Percentiles rank a stretch among this genome's conserved stretches.
These are phyloP conservation scores for Palloptera scutellata DNA, from an alignment of 2,888 invertebrate species.

Conservation along the genomic window DNA sequence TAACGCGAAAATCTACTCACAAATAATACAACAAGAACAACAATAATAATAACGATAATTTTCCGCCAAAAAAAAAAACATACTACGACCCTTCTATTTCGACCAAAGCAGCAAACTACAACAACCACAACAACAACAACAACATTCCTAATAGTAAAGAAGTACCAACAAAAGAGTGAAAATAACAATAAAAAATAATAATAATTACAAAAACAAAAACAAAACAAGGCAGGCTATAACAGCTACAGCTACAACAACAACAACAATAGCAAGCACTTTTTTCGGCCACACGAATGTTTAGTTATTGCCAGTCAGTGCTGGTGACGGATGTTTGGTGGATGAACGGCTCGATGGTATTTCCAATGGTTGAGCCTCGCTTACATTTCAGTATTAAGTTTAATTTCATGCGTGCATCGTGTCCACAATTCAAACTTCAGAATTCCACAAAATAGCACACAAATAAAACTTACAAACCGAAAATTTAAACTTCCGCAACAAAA, in stretches of 20 bases:
- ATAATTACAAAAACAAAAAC: too few species aligned
- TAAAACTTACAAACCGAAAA: not conserved
- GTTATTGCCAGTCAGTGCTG: not conserved
- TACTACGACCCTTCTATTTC: slow-evolving; percentile 20
- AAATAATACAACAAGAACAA: not conserved
- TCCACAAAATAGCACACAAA: slow-evolving; percentile 10
- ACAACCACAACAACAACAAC: slow-evolving; percentile 12
- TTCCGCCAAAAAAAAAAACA: slow-evolving; percentile 17
- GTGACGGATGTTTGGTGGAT: slow-evolving; percentile 3
- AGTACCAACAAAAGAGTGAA: not conserved
- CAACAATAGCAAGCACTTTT: slow-evolving; percentile 11
- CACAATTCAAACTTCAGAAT: not conserved
- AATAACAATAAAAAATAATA: slow-evolving; percentile 14
- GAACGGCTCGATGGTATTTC: not conserved
- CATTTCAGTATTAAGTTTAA: slow-evolving; percentile 25
- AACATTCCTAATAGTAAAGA: not conserved
- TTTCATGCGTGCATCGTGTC: slow-evolving; percentile 21
- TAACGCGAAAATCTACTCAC: slow-evolving; percentile 1
- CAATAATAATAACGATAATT: slow-evolving; percentile 3
- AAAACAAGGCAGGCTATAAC: slow-evolving; percentile 8
- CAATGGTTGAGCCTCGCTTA: slow-evolving; percentile 14
- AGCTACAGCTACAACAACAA: slow-evolving; percentile 8
- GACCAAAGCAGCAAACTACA: slow-evolving; percentile 5
- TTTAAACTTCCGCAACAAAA: not conserved
- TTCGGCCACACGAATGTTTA: slow-evolving; percentile 18